phyloP scores from a whole-genome alignment of 2,888 invertebrate genomes.

The Cephalotes varians region DNA sequence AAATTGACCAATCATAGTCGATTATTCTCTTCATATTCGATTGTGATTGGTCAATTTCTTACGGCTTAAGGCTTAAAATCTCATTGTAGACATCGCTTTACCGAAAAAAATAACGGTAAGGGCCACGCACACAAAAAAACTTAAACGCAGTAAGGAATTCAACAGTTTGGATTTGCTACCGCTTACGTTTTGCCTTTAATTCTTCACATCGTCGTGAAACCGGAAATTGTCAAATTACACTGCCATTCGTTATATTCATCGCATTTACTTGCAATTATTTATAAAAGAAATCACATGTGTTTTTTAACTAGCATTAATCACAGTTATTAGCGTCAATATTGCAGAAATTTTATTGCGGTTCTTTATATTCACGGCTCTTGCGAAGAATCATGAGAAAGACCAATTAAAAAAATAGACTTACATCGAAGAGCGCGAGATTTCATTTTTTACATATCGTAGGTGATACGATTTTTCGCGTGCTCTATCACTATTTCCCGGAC shows the following conservation, averaged over 20 bases:
- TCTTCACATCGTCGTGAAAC: too few relatives aligned
- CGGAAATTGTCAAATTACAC: too few relatives aligned
- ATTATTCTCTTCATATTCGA: too few relatives aligned
- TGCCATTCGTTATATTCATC: not conserved
- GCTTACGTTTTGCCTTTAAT: too few relatives aligned
- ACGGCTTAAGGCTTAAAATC: too few relatives aligned
- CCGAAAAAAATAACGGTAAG: too few relatives aligned
- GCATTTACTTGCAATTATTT: not conserved
- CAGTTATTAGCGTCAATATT: not conserved
- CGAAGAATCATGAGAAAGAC: not conserved
- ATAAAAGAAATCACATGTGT: not conserved
- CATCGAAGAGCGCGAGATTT: not conserved
- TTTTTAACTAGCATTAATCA: not conserved
- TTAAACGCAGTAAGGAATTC: too few relatives aligned
- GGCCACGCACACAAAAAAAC: too few relatives aligned
- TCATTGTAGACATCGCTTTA: too few relatives aligned
- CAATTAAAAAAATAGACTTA: not conserved
- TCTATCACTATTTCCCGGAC: not conserved
- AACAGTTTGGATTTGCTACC: too few relatives aligned
- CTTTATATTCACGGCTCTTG: not conserved
- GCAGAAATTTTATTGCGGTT: not conserved
- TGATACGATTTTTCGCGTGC: conserved; percentile 2
- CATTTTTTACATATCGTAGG: not conserved
- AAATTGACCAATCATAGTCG: too few relatives aligned
- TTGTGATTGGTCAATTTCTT: too few relatives aligned